These are phyloP conservation scores for Alethe diademata DNA, from an alignment of 2,113 vertebrate species.

Conservation along the genomic window DNA sequence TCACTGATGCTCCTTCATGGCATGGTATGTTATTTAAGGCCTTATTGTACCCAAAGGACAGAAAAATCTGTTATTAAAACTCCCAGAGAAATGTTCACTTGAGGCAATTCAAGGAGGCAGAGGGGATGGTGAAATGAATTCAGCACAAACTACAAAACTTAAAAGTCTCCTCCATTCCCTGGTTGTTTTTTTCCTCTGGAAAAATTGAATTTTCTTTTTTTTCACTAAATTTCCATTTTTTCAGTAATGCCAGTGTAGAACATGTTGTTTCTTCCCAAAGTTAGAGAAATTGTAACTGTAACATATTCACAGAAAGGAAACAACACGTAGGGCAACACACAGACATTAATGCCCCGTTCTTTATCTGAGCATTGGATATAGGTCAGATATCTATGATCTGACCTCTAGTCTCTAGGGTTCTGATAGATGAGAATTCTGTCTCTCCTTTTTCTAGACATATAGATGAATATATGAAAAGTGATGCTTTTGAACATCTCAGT, in stretches of 20 bases:
- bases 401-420: background rate
- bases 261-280: background rate
- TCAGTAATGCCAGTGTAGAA: background rate
- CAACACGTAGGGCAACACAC: background rate
- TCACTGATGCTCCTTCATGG: background rate
- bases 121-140: background rate
- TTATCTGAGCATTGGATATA: background rate
- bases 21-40: background rate
- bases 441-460: background rate
- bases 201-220: background rate
- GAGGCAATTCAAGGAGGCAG: background rate
- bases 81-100: background rate
- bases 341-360: fast-evolving
- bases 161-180: background rate
- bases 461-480: background rate
- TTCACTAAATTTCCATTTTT: background rate
- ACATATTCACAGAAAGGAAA: background rate
- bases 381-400: background rate
- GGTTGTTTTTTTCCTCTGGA: background rate
- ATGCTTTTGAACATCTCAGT: background rate
- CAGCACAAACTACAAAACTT: background rate
- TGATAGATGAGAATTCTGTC: background rate
- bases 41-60: background rate
- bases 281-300: background rate
- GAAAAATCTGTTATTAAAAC: background rate